Percentiles rank a stretch among this genome's conserved stretches.
Evolutionary conservation across 2,888 invertebrate genomes (phyloP).

Genomic region (Amiota mariae): DNA sequence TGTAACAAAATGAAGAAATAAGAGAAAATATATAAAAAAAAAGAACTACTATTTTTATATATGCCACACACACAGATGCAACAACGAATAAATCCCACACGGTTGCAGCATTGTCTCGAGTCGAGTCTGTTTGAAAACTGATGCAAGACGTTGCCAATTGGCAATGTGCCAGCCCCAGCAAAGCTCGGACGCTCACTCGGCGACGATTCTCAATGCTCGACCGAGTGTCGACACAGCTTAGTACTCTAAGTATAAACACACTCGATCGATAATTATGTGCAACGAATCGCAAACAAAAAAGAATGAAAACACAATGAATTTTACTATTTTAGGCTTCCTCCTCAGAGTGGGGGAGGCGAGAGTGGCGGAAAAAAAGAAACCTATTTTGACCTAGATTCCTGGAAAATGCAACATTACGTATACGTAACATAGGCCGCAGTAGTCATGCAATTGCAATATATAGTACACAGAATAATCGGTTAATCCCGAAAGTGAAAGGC

Average conservation of each 20-base stretch:
- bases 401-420: neutral
- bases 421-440: neutral
- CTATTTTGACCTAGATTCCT: constrained; percentile 8
- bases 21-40: neutral
- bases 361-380: constrained; percentile 1
- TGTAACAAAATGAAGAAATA: neutral
- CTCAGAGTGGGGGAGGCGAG: constrained; percentile 32
- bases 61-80: constrained; percentile 1
- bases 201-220: neutral
- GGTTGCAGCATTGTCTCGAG: neutral
- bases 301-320: constrained; percentile 32
- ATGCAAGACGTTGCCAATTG: neutral
- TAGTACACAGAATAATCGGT: constrained; percentile 36
- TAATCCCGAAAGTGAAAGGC: constrained; percentile 45
- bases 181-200: neutral
- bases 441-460: neutral
- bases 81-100: neutral
- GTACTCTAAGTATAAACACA: neutral
- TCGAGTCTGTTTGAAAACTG: neutral
- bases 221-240: neutral
- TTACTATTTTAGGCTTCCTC: constrained; percentile 64
- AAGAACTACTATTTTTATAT: neutral
- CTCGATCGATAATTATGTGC: constrained; percentile 34
- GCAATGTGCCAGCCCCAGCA: neutral
- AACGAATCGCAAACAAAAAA: constrained; percentile 12